A percentile compares a stretch with the other conserved stretches of the same genome.
These are phyloP conservation scores for Orthonyx spaldingii DNA, from an alignment of 2,113 vertebrate species.

Conservation along the genomic window DNA sequence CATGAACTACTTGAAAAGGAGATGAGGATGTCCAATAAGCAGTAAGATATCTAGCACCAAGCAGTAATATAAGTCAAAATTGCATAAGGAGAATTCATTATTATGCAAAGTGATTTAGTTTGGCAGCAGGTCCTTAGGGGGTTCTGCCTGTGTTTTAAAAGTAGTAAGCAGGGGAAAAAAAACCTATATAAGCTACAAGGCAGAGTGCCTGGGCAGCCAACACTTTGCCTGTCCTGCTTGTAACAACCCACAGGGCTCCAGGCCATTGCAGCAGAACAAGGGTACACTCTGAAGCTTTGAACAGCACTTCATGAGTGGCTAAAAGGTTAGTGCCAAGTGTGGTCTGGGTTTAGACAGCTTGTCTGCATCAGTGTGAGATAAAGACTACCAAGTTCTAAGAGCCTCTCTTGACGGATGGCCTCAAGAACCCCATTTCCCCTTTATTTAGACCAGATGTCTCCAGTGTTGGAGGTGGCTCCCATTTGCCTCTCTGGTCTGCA, in stretches of 20 bases:
- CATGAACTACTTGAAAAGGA: neutral
- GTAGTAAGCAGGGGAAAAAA: neutral
- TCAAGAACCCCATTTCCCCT: neutral
- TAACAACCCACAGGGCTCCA: neutral
- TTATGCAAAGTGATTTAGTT: neutral
- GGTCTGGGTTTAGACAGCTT: neutral
- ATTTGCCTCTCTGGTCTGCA: neutral
- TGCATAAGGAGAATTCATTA: neutral
- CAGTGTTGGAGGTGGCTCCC: rapidly evolving
- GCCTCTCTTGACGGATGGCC: neutral
- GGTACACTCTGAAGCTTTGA: neutral
- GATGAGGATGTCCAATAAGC: neutral
- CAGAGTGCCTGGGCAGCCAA: neutral
- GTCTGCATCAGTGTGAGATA: neutral
- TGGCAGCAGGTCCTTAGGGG: neutral
- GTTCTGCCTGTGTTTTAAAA: neutral
- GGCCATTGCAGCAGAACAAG: neutral
- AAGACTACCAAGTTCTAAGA: neutral
- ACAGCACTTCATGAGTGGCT: neutral
- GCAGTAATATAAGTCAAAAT: neutral
- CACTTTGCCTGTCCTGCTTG: neutral
- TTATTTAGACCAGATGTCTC: neutral
- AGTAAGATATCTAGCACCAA: neutral
- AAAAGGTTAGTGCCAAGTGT: neutral
- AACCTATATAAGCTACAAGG: neutral